Evolutionary conservation across 2,113 vertebrate species (phyloP), one percentile per base, ranked within the genome.

Genomic region (Centropus bengalensis): DNA sequence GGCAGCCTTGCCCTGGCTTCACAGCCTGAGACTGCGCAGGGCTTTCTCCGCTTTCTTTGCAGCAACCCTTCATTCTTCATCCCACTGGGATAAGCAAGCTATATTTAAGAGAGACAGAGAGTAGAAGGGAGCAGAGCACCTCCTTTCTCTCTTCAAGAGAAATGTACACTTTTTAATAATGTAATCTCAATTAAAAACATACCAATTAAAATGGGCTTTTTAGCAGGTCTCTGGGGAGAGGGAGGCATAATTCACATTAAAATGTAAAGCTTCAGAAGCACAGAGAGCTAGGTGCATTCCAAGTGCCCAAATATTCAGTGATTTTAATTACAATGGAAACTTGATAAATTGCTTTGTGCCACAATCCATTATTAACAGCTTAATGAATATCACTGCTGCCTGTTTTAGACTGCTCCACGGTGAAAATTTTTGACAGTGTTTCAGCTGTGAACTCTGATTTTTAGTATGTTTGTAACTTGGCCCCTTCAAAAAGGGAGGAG

Each of bases 321-420:
- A 93, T 96, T 97, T 97, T 97, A 96, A 96, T 97, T 96, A 96
- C 94, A 97, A 87, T 85, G 94, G 95, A 96, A 97, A 95, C 93
- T 66, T 96, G 91, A 97, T 96, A 94, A 96, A 96, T 96, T 96
- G 96, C 94, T 97, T 95, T 95, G 82, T 96, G 93, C 93, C 89
- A 66, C 91, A 94, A 88, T 94, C 71, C 75, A 92, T 96, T 96
- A 95, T 95, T 96, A 96, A 94, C 95, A 95, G 88, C 91, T 95
- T 96, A 95, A 93, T 96, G 93, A 93, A 95, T 96, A 97, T 89
- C 89, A 93, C 78, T 89, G 82, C 94, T 82, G 89, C 89, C 84
- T 92, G 59, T 89, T 94, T 83, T 69, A 88, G 79, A 77, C 60
- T 49, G 68, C 76, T 95, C 60, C 69, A 51, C 0, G 0, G 63